Evolutionary conservation across 1,140 invertebrate species (phyloP), one percentile per base, ranked within the genome.

Genomic region (Eubasilissa regina): DNA sequence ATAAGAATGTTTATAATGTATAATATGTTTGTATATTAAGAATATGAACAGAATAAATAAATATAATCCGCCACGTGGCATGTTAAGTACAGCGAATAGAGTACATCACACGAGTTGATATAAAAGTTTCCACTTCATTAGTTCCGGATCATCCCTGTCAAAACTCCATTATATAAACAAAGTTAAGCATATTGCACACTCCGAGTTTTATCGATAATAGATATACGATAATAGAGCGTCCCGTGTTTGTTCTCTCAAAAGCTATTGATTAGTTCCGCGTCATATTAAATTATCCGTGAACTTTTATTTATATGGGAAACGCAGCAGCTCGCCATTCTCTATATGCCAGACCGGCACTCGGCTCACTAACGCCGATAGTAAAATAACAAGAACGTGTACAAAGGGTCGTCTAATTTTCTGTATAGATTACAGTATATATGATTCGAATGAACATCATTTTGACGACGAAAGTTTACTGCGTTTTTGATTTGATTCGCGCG

Each of bases 251-350:
- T 76, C 15, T 53, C 48, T 66, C 48, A 25, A 47, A 10, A 35
- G 62, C 25, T 19, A 10, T 43, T 12, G 21, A 77, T 77, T 77
- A 10, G 75, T 55, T 55, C 44, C 75, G 48, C 44, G 60, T 77
- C 56, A 51, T 35, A 53, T 13, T 55, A 68, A 77, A 77, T 77
- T 66, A 77, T 66, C 75, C 75, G 45, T 55, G 75, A 77, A 68
- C 48, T 48, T 60, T 75, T 75, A 72, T 72, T 72, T 72, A 25
- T 72, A 72, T 72, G 68, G 68, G 68, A 72, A 72, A 72, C n/a
- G 48, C 48, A 35, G 44, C 47, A 70, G 51, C n/a, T n/a, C n/a
- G 12, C 15, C 12, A 53, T 53, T 3, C 8, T 35, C 1, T 35
- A 35, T 35, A 35, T 3, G 25, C 25, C 25, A 35, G 25, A 35